Base-by-base conservation (phyloP, 2,113 vertebrate genomes). In the Stictonetta naevosa region DNA sequence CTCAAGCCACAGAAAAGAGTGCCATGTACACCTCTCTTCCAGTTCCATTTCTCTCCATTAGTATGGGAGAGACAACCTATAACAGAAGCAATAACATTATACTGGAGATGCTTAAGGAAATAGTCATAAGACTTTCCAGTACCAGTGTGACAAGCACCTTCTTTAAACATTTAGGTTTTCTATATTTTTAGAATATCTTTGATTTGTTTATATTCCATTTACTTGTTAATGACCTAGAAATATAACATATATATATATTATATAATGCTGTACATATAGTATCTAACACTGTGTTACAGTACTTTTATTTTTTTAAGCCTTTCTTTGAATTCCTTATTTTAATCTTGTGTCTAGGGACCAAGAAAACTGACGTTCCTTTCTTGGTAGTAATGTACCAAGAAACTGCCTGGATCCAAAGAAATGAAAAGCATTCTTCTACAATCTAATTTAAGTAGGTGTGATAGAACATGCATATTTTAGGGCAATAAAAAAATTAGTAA, bases 141-240 rank as follows among this genome's bases (percentile, higher is more conserved):
- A 96, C 82, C 52, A 80, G 42, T 96, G 82, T 46, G 76, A 90
- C 75, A 94, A 87, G 44, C 68, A 81, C 14, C 69, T 91, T 94
- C 83, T 95, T 96, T 97, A 95, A 94, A 91, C 48, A 48, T 69
- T 91, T 91, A 59, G 50, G 29, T 8, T 71, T 96, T 92, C 90
- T 90, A 63, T 93, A 62, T 55, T 97, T 97, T 95, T 92, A 94
- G 92, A 74, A 72, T 36, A 92, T 86, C 72, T 97, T 95, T 94
- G 77, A 93, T 96, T 97, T 79, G 5, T 96, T 97, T 94, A 78
- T 79, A 79, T 94, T 92, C 69, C 92, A 88, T 95, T 94, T 96
- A 92, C 64, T 95, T 96, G 88, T 91, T 97, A 86, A 95, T 97
- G 80, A 86, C 78, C 76, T 96, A 94, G 90, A 95, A 85, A 94